These are phyloP conservation scores for Dryobotodes eremita DNA, from an alignment of 2,888 invertebrate species.

Conservation along the genomic window DNA sequence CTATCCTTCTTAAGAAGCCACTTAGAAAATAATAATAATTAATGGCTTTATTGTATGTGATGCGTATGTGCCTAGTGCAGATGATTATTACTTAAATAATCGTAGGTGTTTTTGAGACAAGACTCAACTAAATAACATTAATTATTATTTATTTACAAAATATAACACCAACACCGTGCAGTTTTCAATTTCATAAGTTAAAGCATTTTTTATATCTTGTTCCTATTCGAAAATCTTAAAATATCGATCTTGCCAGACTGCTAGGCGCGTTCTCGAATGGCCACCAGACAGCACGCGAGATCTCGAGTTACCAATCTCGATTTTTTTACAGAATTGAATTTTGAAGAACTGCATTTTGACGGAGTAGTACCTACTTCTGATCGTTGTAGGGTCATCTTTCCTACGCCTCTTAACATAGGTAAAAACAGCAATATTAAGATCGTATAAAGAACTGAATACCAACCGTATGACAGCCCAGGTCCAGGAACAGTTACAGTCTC, in stretches of 20 bases:
- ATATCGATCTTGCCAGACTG: background rate
- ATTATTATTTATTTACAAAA: too few relatives aligned
- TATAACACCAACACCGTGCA: too few relatives aligned
- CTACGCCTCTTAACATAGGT: background rate
- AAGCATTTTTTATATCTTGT: too few relatives aligned
- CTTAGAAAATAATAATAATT: background rate
- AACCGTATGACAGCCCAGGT: constrained; percentile 86
- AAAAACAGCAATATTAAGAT: background rate
- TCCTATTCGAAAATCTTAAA: background rate
- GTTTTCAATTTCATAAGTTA: too few relatives aligned
- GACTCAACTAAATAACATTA: too few relatives aligned
- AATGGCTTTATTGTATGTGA: background rate
- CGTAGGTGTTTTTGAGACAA: too few relatives aligned
- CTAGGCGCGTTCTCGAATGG: background rate
- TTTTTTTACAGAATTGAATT: too few relatives aligned
- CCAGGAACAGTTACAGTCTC: constrained; percentile 80
- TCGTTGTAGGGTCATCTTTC: background rate
- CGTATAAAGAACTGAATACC: background rate
- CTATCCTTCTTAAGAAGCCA: background rate
- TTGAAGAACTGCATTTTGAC: background rate
- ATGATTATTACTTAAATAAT: too few relatives aligned
- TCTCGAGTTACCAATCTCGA: background rate
- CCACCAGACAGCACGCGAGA: background rate
- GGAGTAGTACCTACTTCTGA: background rate
- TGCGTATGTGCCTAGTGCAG: background rate